Evolutionary conservation across 2,888 invertebrate genomes (phyloP).

Genomic region (Toxonevra muliebris): DNA sequence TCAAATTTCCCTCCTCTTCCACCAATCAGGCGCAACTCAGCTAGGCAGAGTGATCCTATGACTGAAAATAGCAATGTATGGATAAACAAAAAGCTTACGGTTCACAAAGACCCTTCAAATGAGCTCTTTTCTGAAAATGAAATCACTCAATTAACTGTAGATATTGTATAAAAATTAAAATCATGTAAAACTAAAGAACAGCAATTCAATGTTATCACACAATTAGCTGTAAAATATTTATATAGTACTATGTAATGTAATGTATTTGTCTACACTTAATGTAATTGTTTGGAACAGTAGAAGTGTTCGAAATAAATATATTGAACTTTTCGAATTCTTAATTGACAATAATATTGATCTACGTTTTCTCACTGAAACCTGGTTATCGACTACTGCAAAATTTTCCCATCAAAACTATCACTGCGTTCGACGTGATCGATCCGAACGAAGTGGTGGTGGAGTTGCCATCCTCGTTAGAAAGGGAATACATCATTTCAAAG

Average conservation of each 20-base stretch:
- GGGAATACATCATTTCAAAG: background rate
- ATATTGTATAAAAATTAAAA: constrained; percentile 21
- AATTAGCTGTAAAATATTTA: constrained; percentile 23
- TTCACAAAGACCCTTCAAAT: background rate
- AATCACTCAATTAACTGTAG: constrained; percentile 12
- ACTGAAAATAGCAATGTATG: too few relatives aligned
- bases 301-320: constrained; percentile 23
- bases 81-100: too few relatives aligned
- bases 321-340: constrained; percentile 25
- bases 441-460: constrained; percentile 24
- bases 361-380: constrained; percentile 24
- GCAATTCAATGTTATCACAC: constrained; percentile 24
- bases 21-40: too few relatives aligned
- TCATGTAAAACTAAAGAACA: constrained; percentile 26
- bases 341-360: constrained; percentile 17
- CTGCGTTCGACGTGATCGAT: constrained; percentile 25
- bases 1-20: too few relatives aligned
- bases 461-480: constrained; percentile 22
- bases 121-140: constrained; percentile 24
- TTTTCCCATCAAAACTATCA: constrained; percentile 12
- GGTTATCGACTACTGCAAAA: constrained; percentile 7
- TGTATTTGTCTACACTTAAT: constrained; percentile 3
- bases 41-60: background rate
- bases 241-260: constrained; percentile 1
- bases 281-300: constrained; percentile 23